A percentile compares a stretch with the other conserved stretches of the same genome.
Evolutionary conservation across 2,888 invertebrate genomes (phyloP).

Genomic region (Hemaris fuciformis): DNA sequence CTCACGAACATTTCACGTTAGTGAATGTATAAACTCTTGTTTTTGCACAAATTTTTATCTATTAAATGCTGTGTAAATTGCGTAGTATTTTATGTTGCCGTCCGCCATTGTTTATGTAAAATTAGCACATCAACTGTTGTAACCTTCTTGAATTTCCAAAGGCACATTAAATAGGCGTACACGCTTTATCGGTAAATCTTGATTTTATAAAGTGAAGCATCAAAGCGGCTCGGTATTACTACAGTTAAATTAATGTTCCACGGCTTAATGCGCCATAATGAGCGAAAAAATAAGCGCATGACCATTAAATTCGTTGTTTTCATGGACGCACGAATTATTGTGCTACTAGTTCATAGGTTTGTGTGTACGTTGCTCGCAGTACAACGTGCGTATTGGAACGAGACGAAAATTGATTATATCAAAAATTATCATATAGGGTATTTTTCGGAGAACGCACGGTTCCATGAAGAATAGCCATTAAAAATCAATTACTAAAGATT

Average conservation of each 20-base stretch:
- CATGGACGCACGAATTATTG: not conserved
- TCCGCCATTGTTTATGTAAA: slow-evolving; percentile 63
- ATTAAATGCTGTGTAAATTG: slow-evolving; percentile 47
- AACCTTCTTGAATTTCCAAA: slow-evolving; percentile 55
- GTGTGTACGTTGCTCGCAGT: not conserved
- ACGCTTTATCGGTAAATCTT: slow-evolving; percentile 55
- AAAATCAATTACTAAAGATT: not conserved
- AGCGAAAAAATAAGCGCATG: not conserved
- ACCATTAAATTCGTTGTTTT: slow-evolving; percentile 10
- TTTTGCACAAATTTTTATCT: slow-evolving; percentile 44
- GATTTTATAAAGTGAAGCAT: slow-evolving; percentile 55
- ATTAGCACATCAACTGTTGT: slow-evolving; percentile 58
- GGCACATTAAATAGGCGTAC: slow-evolving; percentile 38
- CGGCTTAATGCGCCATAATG: slow-evolving; percentile 24
- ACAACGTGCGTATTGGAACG: not conserved
- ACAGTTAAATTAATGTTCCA: slow-evolving; percentile 36
- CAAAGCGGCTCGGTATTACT: slow-evolving; percentile 40
- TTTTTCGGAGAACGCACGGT: not conserved
- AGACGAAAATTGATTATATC: not conserved
- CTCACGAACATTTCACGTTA: slow-evolving; percentile 49
- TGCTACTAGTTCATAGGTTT: not conserved
- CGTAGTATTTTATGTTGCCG: slow-evolving; percentile 40
- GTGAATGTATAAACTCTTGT: slow-evolving; percentile 39
- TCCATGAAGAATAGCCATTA: not conserved
- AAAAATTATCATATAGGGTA: not conserved